Conservation (phyloP, 2,888 invertebrate species). For the Pseudanteris insignis region DNA sequence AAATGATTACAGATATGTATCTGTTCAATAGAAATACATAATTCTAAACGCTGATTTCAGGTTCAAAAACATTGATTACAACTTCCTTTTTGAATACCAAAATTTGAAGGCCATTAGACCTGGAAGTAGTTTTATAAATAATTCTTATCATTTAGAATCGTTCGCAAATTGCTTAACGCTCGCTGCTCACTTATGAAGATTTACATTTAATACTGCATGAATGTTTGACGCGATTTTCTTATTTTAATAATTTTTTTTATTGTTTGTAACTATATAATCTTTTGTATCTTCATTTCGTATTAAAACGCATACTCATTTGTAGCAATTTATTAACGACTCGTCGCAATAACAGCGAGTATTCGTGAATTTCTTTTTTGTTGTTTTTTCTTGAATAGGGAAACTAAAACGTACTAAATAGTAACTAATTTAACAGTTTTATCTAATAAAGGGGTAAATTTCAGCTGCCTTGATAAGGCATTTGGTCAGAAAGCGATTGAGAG, state of each 20-base stretch:
- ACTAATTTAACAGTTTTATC: conserved; percentile 46
- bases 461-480: conserved; percentile 66
- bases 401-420: conserved; percentile 12
- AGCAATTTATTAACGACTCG: conserved; percentile 2
- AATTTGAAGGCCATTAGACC: conserved; percentile 13
- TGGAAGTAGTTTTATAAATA: conserved; percentile 53
- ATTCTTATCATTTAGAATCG: conserved; percentile 55
- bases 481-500: conserved; percentile 64
- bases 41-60: not conserved
- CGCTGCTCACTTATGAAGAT: conserved; percentile 49
- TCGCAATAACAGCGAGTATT: not conserved
- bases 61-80: not conserved
- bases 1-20: conserved; percentile 45
- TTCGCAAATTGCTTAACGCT: conserved; percentile 27
- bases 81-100: conserved; percentile 45
- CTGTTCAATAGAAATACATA: not conserved
- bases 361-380: conserved; percentile 9
- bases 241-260: conserved; percentile 30
- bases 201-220: conserved; percentile 62
- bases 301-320: conserved; percentile 18
- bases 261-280: conserved; percentile 38
- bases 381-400: conserved; percentile 9
- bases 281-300: conserved; percentile 13
- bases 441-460: conserved; percentile 66
- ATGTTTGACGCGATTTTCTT: conserved; percentile 28